Conservation (phyloP, 2,797 vertebrate species). For the Gambelia wislizenii region DNA sequence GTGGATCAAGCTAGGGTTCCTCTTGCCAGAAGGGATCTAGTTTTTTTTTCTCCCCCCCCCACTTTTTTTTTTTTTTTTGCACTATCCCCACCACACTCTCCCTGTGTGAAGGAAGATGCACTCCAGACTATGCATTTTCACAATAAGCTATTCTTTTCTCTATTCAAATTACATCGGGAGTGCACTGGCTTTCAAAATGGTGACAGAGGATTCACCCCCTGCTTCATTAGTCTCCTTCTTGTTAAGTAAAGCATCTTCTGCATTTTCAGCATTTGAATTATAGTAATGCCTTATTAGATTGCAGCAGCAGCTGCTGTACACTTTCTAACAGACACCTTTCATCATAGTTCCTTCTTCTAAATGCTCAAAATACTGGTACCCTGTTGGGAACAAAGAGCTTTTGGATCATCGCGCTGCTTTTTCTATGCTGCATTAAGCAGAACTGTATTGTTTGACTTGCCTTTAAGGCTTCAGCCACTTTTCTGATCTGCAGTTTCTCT, state of each 20-base stretch:
- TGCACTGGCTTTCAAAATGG: constrained; percentile 12
- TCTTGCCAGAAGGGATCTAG: neutral
- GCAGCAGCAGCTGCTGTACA: constrained; percentile 34
- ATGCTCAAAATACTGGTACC: constrained; percentile 43
- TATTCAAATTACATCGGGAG: neutral
- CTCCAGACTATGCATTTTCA: neutral
- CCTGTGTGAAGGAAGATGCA: neutral
- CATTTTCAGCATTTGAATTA: constrained; percentile 19
- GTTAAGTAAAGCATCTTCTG: constrained; percentile 44
- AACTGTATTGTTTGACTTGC: neutral
- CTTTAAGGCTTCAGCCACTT: neutral
- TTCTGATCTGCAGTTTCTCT: neutral
- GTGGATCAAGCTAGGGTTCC: neutral
- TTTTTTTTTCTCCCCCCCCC: no score
- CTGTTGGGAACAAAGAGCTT: neutral
- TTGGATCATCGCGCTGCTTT: neutral
- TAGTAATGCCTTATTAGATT: constrained; percentile 31
- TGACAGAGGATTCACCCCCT: constrained; percentile 31
- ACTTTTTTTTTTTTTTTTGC: neutral
- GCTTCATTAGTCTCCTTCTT: constrained; percentile 47
- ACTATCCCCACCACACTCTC: no score
- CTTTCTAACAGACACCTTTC: constrained; percentile 17
- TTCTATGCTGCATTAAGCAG: constrained; percentile 26
- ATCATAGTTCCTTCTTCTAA: constrained; percentile 17
- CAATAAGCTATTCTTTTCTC: neutral